These are phyloP conservation scores for Tetramorium bicarinatum DNA, from an alignment of 2,888 invertebrate genomes.

Conservation along the genomic window DNA sequence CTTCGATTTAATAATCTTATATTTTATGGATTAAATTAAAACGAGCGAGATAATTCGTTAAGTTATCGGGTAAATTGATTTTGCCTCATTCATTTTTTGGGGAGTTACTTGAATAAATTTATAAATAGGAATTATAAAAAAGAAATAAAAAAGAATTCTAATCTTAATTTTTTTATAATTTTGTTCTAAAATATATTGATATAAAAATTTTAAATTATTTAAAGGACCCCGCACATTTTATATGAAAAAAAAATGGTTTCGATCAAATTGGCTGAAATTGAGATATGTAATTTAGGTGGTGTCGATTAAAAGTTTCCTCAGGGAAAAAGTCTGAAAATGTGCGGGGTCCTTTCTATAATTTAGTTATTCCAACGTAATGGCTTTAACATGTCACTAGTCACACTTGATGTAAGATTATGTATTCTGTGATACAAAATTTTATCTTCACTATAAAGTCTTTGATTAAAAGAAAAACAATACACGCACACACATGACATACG, in stretches of 20 bases:
- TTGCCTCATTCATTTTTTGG: background rate
- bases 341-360: background rate
- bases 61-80: background rate
- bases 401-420: background rate
- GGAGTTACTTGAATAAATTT: background rate
- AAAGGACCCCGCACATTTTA: no score
- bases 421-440: background rate
- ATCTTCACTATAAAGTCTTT: background rate
- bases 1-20: background rate
- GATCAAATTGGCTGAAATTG: no score
- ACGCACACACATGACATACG: no score
- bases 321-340: no score
- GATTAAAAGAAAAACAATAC: background rate
- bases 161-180: background rate
- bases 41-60: constrained; percentile 2
- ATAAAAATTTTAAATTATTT: background rate
- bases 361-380: background rate
- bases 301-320: no score
- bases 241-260: no score
- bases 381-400: background rate
- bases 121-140: background rate
- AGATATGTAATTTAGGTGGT: no score
- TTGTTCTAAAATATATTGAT: background rate
- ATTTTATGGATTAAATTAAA: constrained; percentile 1
- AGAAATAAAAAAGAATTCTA: background rate